A percentile compares a stretch with the other conserved stretches of the same genome.
These are phyloP conservation scores for Acanthococcus lagerstroemiae DNA, from an alignment of 2,888 invertebrate genomes.

Conservation along the genomic window DNA sequence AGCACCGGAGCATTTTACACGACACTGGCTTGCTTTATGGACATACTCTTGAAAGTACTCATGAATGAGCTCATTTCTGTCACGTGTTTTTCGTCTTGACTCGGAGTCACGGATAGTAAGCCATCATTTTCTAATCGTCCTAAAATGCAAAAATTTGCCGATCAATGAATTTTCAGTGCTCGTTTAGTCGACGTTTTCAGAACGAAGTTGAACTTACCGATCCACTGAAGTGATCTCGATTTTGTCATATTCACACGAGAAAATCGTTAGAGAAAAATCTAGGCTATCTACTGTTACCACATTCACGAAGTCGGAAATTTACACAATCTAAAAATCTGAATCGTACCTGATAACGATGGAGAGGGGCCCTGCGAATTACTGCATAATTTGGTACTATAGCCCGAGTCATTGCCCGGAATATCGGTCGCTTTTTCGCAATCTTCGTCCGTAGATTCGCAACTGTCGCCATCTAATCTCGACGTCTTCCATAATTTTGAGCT, in stretches of 20 bases:
- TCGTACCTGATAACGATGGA: slow-evolving; percentile 37
- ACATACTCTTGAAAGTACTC: slow-evolving; percentile 20
- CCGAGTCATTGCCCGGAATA: slow-evolving; percentile 62
- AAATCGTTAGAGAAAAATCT: no score
- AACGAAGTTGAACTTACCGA: no score
- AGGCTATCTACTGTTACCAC: no score
- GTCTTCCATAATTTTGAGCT: slow-evolving; percentile 11
- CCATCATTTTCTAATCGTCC: slow-evolving; percentile 26
- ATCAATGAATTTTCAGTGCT: background rate
- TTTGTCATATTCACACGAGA: no score
- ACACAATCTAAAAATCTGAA: no score
- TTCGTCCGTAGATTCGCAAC: slow-evolving; percentile 17
- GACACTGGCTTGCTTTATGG: slow-evolving; percentile 25
- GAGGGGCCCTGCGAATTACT: slow-evolving; percentile 37
- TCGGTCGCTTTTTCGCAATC: slow-evolving; percentile 20
- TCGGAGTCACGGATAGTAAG: slow-evolving; percentile 19
- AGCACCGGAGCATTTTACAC: slow-evolving; percentile 17
- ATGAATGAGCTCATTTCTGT: slow-evolving; percentile 12
- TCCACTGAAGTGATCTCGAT: no score
- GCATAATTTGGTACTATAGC: slow-evolving; percentile 69
- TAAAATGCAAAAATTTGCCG: background rate
- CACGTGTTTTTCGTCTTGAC: slow-evolving; percentile 23
- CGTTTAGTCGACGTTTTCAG: no score
- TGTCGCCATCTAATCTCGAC: slow-evolving; percentile 5
- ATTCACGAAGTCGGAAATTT: no score